These are phyloP conservation scores for Brassicogethes aeneus DNA, from an alignment of 2,888 invertebrate species.

Conservation along the genomic window DNA sequence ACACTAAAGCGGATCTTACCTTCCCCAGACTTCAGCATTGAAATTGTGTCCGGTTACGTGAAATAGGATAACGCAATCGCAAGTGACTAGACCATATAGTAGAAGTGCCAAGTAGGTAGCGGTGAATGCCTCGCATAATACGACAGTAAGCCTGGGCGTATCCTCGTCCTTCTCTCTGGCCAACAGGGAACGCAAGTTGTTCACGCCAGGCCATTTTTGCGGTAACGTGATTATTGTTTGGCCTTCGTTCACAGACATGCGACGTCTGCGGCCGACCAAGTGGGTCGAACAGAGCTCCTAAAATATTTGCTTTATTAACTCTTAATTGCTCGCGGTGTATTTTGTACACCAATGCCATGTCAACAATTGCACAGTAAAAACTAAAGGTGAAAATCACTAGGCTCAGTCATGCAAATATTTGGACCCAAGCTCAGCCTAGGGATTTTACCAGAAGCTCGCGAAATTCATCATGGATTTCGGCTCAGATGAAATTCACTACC, in stretches of 20 bases:
- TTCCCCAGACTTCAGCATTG: constrained; percentile 64
- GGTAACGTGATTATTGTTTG: constrained; percentile 72
- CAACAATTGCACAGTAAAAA: too few relatives aligned
- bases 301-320: too few relatives aligned
- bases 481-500: too few relatives aligned
- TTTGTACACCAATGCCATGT: too few relatives aligned
- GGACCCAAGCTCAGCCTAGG: too few relatives aligned
- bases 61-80: constrained; percentile 88
- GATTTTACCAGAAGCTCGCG: too few relatives aligned
- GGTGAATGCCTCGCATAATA: constrained; percentile 88
- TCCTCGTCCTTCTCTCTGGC: constrained; percentile 91
- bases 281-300: constrained; percentile 49
- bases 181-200: constrained; percentile 80
- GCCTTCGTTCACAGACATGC: constrained; percentile 72
- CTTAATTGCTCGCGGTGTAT: too few relatives aligned
- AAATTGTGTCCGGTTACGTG: constrained; percentile 78
- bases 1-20: constrained; percentile 22
- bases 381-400: too few relatives aligned
- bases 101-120: constrained; percentile 88
- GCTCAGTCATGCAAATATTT: too few relatives aligned
- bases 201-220: constrained; percentile 93
- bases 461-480: too few relatives aligned
- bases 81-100: constrained; percentile 85
- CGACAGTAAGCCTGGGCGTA: constrained; percentile 81
- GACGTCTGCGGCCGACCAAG: constrained; percentile 60